These are phyloP conservation scores for Crocallis elinguaria DNA, from an alignment of 2,888 invertebrate species.

Conservation along the genomic window DNA sequence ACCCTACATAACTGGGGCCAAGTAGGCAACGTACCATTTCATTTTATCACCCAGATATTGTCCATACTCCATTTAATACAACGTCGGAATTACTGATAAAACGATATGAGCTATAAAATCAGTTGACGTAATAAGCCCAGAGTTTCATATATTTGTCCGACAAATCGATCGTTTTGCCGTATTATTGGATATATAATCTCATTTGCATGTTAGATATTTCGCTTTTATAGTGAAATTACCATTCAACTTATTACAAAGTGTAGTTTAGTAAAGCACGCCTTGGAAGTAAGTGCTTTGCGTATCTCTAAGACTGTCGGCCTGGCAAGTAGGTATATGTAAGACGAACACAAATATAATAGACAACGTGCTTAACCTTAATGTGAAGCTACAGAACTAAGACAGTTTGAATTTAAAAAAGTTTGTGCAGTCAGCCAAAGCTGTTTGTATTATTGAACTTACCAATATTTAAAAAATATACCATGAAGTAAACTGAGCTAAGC, in stretches of 20 bases:
- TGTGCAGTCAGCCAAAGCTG: no score
- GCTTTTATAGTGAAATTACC: constrained; percentile 59
- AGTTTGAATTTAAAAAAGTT: no score
- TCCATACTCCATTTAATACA: constrained; percentile 70
- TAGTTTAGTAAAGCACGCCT: constrained; percentile 44
- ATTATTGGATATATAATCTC: constrained; percentile 54
- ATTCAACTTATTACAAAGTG: constrained; percentile 55
- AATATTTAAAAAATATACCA: no score
- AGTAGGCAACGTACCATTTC: constrained; percentile 62
- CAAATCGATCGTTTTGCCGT: constrained; percentile 70
- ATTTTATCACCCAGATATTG: constrained; percentile 70
- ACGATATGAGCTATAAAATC: constrained; percentile 72
- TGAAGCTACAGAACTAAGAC: no score
- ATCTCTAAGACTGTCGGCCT: constrained; percentile 27
- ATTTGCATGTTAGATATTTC: constrained; percentile 65
- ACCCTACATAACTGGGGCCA: constrained; percentile 68
- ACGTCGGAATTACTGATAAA: constrained; percentile 71
- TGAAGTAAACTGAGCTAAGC: no score
- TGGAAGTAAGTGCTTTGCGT: constrained; percentile 30
- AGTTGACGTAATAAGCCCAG: constrained; percentile 70
- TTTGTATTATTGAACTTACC: no score
- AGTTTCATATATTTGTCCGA: constrained; percentile 75
- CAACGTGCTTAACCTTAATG: no score
- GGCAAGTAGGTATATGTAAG: constrained; percentile 8
- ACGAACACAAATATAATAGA: no score